Base-by-base conservation (phyloP, 2,888 invertebrate genomes). In the Metellina segmentata region DNA sequence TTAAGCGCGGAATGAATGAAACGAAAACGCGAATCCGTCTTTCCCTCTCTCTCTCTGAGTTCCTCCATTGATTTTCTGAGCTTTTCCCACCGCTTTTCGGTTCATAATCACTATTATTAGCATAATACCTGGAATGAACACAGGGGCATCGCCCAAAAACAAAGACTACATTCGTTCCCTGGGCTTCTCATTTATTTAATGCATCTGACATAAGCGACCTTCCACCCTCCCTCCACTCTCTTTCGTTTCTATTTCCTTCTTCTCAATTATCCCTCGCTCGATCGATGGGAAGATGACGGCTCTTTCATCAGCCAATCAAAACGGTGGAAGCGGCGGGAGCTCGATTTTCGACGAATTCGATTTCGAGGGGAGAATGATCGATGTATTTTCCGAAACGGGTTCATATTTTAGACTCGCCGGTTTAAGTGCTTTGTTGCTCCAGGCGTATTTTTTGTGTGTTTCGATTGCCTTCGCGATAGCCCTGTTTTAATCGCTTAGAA, bases 31-130 rank as follows among this genome's bases (percentile, higher is more conserved):
- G 34, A 34, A 34, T 34, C 16, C 16, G 7, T 72, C 70, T 74
- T 74, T 6, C 34, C 34, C 34, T 34, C 48, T 74, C 81, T 13
- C 82, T 49, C n/a, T n/a, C n/a, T 4, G 13, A 7, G 20, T 19
- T 19, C 72, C 72, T 48, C 61, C 85, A 85, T 86, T 79, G 79
- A 86, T 86, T 78, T 85, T 79, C 51, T 19, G n/a, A 61, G 69
- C 77, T 83, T 83, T 78, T 89, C 34, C 71, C 53, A 53, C 52
- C 71, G 83, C 83, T 83, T 75, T 89, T 77, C 19, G 49, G 51
- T n/a, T 9, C 34, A 52, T 78, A 89, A 83, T 89, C 89, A 77
- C 89, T 89, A 89, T 89, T 89, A 89, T 89, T 89, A 89, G 89
- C 89, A 89, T 89, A 89, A 89, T 89, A 79, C 71, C 83, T 51